phyloP scores from a whole-genome alignment of 2,797 vertebrate species.

The Platyrinchus mystaceus region DNA sequence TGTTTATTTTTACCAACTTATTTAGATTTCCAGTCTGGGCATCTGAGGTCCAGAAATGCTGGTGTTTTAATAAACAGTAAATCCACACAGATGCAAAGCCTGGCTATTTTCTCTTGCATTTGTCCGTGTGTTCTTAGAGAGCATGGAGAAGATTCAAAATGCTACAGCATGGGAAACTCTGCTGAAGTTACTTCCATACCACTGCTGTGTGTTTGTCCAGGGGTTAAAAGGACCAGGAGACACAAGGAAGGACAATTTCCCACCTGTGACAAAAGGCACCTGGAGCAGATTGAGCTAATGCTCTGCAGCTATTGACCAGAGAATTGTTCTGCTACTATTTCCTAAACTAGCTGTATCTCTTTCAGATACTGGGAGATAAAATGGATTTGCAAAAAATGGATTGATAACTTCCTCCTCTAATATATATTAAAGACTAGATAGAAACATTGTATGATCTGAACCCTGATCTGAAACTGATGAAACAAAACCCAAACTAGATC shows the following conservation, averaged over 20 bases:
- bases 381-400: neutral
- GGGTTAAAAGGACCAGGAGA: neutral
- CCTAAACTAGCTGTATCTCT: neutral
- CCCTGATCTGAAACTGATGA: neutral
- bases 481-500: neutral
- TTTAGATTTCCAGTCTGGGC: neutral
- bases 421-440: neutral
- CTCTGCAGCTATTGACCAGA: neutral
- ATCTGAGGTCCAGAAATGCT: neutral
- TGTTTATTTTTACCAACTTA: slow-evolving; percentile 60
- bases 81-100: neutral
- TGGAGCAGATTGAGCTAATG: neutral
- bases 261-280: fast-evolving
- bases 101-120: neutral
- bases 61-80: neutral
- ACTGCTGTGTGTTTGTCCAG: neutral
- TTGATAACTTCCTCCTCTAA: neutral
- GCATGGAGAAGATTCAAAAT: neutral
- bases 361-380: neutral
- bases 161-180: neutral
- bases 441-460: neutral
- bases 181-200: neutral
- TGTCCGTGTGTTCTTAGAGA: neutral
- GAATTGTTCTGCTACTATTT: neutral
- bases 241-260: neutral